Evolutionary conservation across 2,797 vertebrate genomes (phyloP), one percentile per base, ranked within the genome.

Genomic region (Luscinia megarhynchos): DNA sequence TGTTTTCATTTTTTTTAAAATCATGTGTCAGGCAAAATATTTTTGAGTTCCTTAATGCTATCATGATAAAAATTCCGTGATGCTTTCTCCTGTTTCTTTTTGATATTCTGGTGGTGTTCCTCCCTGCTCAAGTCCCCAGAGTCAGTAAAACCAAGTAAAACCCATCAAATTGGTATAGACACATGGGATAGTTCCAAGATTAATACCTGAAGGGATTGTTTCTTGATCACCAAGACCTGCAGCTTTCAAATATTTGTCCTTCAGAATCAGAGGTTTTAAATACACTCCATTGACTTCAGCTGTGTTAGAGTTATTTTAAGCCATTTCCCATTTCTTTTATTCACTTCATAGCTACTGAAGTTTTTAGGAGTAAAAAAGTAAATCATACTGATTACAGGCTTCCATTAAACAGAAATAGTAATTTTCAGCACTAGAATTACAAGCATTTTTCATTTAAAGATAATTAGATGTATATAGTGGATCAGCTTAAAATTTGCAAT

Each of bases 401-500:
- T 91, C 46, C 48, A 57, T 94, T 94, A 87, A 85, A 91, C 32
- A 80, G 84, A 95, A 94, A 89, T 36, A 94, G 76, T 81, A 83
- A 84, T 93, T 86, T 94, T 93, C 77, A 75, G 69, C 23, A 29
- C 66, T 81, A 58, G 46, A 94, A 84, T 72, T 94, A 46, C 53
- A 69, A 85, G 79, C 51, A 74, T 94, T 96, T 94, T 94, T 94
- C 2, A 29, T 87, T 92, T 89, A 68, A 91, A 94, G 92, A 84
- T 90, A 94, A 93, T 85, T 64, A 94, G 58, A 59, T 84, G 55
- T 88, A 86, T 89, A 62, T 58, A 80, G 68, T 74, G 73, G 90
- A 57, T 95, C 86, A 96, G 87, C 64, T 90, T 94, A 77, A 94
- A 89, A 89, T 93, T 83, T 92, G 64, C 68, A 91, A 68, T 94